Percentiles rank a stretch among this genome's conserved stretches.
phyloP scores from a whole-genome alignment of 2,888 invertebrate genomes.

The Agrotis clavis region DNA sequence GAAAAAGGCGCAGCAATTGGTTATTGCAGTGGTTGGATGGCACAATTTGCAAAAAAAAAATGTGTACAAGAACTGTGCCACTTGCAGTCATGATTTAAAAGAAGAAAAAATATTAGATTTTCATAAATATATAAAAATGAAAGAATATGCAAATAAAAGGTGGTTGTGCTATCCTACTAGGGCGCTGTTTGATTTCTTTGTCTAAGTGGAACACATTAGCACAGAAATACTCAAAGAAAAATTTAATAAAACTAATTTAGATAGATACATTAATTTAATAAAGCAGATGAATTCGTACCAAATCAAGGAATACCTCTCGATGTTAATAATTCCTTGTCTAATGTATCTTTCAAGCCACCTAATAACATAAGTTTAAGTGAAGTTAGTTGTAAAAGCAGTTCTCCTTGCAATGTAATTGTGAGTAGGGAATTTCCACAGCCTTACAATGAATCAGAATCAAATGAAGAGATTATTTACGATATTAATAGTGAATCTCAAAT shows the following conservation, averaged over 20 bases:
- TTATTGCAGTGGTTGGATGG: constrained; percentile 55
- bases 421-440: constrained; percentile 53
- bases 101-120: constrained; percentile 6
- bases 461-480: constrained; percentile 41
- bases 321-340: constrained; percentile 49
- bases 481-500: constrained; percentile 42
- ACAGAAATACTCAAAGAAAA: too few relatives aligned
- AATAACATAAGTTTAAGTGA: constrained; percentile 50
- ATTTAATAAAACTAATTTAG: too few relatives aligned
- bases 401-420: constrained; percentile 51
- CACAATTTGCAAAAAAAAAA: constrained; percentile 36
- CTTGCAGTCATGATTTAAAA: not conserved
- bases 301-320: constrained; percentile 47
- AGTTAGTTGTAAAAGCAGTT: constrained; percentile 47
- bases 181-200: constrained; percentile 47
- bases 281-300: constrained; percentile 55
- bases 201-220: constrained; percentile 20
- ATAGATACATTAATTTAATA: too few relatives aligned
- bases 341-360: constrained; percentile 57
- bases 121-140: constrained; percentile 35
- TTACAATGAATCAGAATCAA: constrained; percentile 52
- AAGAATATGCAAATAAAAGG: constrained; percentile 47
- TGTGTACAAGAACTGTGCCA: constrained; percentile 15
- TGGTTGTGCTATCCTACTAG: constrained; percentile 52
- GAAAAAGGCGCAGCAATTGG: constrained; percentile 49